Evolutionary conservation across 35 echinoderm and acorn worm species (phyloP).

Genomic region (Apostichopus parvimensis): DNA sequence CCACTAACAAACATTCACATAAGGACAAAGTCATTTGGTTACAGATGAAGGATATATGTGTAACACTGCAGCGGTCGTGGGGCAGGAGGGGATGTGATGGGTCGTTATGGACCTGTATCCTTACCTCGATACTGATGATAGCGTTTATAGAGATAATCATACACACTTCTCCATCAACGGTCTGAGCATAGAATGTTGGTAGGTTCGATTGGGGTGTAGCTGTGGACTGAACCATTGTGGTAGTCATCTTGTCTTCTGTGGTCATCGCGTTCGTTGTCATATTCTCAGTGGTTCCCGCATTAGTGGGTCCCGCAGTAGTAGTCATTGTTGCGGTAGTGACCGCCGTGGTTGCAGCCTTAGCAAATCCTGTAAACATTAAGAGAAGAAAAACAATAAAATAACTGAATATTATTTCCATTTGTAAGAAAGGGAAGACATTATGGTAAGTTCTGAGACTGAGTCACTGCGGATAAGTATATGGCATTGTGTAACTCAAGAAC

Average conservation of each 20-base stretch:
- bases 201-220: background rate
- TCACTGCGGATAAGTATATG: too few relatives aligned
- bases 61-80: too few relatives aligned
- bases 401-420: background rate
- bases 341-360: background rate
- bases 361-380: background rate
- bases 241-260: background rate
- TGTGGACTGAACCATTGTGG: background rate
- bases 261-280: background rate
- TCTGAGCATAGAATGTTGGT: background rate
- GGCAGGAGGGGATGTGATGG: too few relatives aligned
- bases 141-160: conserved; percentile 8
- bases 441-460: too few relatives aligned
- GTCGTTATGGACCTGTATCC: background rate
- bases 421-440: too few relatives aligned
- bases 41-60: too few relatives aligned
- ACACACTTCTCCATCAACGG: background rate
- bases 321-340: background rate
- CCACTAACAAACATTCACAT: too few relatives aligned
- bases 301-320: too few relatives aligned
- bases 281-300: background rate
- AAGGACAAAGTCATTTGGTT: too few relatives aligned
- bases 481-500: too few relatives aligned
- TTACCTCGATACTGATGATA: background rate
- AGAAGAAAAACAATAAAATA: background rate